Percentiles rank a stretch among this genome's conserved stretches.
These are phyloP conservation scores for Drosophila sp. DNA, from an alignment of 1,140 invertebrate species.

Conservation along the genomic window DNA sequence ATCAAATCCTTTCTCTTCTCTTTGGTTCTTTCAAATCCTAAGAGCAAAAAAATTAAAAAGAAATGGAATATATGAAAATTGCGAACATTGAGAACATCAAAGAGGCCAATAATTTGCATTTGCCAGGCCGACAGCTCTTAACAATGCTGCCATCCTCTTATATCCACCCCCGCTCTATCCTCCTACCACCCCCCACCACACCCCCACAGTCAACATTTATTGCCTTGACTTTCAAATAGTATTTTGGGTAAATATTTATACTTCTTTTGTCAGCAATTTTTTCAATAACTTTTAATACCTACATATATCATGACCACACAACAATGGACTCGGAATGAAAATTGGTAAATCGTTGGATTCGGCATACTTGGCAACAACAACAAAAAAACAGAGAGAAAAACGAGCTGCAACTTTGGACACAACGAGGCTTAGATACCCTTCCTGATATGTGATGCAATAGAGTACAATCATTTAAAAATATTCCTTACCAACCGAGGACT, in stretches of 20 bases:
- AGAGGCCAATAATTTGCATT: slow-evolving; percentile 55
- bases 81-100: slow-evolving; percentile 41
- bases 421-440: not conserved
- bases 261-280: slow-evolving; percentile 82
- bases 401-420: not conserved
- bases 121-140: slow-evolving; percentile 41
- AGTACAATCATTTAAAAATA: too few relatives aligned
- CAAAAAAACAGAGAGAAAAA: not conserved
- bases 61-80: not conserved
- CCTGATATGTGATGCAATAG: too few relatives aligned
- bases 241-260: slow-evolving; percentile 80
- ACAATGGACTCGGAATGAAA: slow-evolving; percentile 74
- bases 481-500: too few relatives aligned
- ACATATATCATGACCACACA: slow-evolving; percentile 67
- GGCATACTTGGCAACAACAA: slow-evolving; percentile 9
- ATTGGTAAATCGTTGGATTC: slow-evolving; percentile 53
- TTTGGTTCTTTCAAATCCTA: slow-evolving; percentile 19
- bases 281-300: slow-evolving; percentile 80
- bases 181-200: not conserved
- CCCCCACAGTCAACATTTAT: slow-evolving; percentile 4
- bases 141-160: slow-evolving; percentile 50
- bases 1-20: not conserved
- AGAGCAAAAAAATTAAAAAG: slow-evolving; percentile 17
- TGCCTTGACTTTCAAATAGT: slow-evolving; percentile 69
- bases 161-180: not conserved